Evolutionary conservation across 2,888 invertebrate genomes (phyloP).

Genomic region (Acanthosepion pharaonis): DNA sequence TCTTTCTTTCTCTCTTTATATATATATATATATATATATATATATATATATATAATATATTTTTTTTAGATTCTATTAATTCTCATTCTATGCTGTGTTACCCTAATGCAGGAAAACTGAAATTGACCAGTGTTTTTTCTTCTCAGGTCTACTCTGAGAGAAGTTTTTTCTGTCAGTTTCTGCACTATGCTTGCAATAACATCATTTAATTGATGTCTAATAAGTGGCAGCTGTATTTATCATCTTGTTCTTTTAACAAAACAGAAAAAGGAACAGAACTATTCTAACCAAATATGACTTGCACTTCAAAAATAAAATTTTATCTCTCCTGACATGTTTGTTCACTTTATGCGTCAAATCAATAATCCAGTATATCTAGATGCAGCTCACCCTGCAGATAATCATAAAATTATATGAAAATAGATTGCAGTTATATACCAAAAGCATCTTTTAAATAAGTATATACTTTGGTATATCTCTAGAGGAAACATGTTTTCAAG

Average conservation of each 20-base stretch:
- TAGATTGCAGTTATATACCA: not conserved
- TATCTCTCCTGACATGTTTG: not conserved
- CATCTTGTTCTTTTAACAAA: not conserved
- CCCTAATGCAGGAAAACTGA: not conserved
- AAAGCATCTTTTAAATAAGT: not conserved
- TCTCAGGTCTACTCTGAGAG: not conserved
- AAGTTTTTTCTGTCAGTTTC: not conserved
- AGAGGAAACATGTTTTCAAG: not conserved
- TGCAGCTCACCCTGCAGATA: not conserved
- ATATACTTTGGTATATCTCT: not conserved
- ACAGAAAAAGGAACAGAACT: not conserved
- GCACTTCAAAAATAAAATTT: not conserved
- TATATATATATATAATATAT: no score
- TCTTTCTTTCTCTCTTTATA: no score
- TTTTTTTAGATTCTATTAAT: no score
- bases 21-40: no score
- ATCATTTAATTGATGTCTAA: not conserved
- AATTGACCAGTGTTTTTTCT: not conserved
- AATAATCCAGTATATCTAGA: not conserved
- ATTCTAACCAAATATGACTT: not conserved
- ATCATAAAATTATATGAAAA: not conserved
- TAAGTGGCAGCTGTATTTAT: not conserved
- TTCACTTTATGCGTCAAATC: not conserved
- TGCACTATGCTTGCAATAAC: not conserved
- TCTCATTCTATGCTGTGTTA: no score